These are phyloP conservation scores for Limnephilus auricula DNA, from an alignment of 2,888 invertebrate species.

Conservation along the genomic window DNA sequence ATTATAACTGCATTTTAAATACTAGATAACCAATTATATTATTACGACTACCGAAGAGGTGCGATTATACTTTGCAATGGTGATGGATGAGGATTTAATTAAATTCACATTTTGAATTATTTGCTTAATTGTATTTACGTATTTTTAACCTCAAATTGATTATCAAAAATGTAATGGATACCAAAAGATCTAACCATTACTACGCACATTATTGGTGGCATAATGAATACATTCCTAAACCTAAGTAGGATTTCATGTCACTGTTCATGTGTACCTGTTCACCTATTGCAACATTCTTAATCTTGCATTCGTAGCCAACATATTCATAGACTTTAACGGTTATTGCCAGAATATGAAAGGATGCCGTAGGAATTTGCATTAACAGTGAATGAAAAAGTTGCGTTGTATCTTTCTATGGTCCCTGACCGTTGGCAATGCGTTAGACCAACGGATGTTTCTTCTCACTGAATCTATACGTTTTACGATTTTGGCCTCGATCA, in stretches of 20 bases:
- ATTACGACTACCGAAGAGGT: constrained; percentile 8
- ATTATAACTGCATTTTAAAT: constrained; percentile 48
- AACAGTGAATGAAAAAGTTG: neutral
- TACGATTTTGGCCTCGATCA: constrained; percentile 3
- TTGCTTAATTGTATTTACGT: neutral
- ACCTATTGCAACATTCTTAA: neutral
- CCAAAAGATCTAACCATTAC: neutral
- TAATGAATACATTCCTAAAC: neutral
- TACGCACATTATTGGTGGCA: neutral
- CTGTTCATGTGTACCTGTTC: neutral
- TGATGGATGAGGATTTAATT: neutral
- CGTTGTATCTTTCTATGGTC: neutral
- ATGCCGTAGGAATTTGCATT: neutral
- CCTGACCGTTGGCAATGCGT: neutral
- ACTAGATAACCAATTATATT: constrained; percentile 8
- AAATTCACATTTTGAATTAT: neutral
- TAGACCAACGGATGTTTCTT: constrained; percentile 1
- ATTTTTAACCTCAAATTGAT: neutral
- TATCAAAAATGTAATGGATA: neutral
- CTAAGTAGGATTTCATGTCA: neutral
- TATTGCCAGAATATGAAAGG: constrained; percentile 10
- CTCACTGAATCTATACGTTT: constrained; percentile 2
- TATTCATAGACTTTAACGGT: constrained; percentile 19
- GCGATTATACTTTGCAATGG: neutral
- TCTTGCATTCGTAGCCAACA: neutral